Conservation (phyloP, 2,888 invertebrate species). For the Brenthis daphne region DNA sequence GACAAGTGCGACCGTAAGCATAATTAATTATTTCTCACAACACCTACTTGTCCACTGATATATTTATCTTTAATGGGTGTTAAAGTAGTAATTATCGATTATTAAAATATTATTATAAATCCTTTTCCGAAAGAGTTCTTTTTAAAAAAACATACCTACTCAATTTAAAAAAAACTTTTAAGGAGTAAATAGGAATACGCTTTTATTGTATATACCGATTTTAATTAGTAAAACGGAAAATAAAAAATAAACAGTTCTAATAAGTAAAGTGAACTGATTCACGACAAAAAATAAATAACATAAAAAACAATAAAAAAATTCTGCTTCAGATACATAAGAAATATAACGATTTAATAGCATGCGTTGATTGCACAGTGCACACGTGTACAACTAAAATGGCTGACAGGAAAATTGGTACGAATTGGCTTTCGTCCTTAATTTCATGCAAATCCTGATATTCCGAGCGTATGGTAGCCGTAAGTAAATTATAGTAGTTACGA, state of each 20-base stretch:
- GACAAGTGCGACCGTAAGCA: conserved; percentile 8
- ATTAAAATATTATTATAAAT: not conserved
- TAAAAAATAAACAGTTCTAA: too few species aligned
- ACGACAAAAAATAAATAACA: not conserved
- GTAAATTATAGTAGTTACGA: not conserved
- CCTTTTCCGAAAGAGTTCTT: not conserved
- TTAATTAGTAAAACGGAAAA: too few species aligned
- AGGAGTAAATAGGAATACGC: too few species aligned
- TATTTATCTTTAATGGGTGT: conserved; percentile 12
- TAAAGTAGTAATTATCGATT: not conserved
- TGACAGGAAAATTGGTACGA: conserved; percentile 26
- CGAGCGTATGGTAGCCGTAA: not conserved
- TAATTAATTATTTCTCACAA: conserved; percentile 24
- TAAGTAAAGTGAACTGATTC: too few species aligned
- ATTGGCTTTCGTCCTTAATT: conserved; percentile 11
- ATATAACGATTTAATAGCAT: conserved; percentile 12
- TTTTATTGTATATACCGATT: too few species aligned
- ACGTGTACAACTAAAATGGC: conserved; percentile 17
- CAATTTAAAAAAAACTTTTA: too few species aligned
- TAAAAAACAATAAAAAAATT: not conserved
- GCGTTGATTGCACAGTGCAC: not conserved
- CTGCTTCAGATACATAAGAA: not conserved
- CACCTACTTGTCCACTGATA: conserved; percentile 9
- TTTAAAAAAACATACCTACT: too few species aligned
- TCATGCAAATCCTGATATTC: conserved; percentile 17